A percentile compares a stretch with the other conserved stretches of the same genome.
phyloP scores from a whole-genome alignment of 2,888 invertebrate genomes.

The Strigamia transsilvanica region DNA sequence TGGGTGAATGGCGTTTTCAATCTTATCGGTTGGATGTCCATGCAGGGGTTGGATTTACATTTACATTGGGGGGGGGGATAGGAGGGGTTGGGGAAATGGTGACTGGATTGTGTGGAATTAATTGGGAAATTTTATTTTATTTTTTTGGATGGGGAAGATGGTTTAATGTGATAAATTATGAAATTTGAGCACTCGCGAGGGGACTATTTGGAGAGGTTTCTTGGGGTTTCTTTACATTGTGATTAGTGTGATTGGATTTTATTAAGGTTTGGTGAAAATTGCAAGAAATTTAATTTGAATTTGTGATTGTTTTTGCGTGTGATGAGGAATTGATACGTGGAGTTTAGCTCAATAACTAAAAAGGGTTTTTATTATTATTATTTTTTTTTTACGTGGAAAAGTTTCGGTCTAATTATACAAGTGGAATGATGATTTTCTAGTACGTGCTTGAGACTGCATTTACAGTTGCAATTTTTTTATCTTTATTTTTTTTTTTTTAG shows the following conservation, averaged over 20 bases:
- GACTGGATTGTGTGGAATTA: not conserved
- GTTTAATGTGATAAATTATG: no score
- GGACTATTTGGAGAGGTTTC: no score
- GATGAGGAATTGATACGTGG: no score
- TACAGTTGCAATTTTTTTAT: not conserved
- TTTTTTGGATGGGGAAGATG: not conserved
- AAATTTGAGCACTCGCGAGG: no score
- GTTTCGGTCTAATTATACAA: not conserved
- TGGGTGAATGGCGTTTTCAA: not conserved
- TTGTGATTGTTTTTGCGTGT: no score
- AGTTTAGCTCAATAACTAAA: no score
- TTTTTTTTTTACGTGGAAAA: not conserved
- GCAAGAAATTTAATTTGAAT: no score
- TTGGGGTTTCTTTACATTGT: no score
- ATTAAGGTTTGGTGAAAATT: no score
- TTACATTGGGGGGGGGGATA: conserved; percentile 6
- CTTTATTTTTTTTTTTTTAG: not conserved
- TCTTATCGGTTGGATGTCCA: conserved; percentile 26
- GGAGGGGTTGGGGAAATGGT: not conserved
- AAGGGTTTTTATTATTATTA: not conserved
- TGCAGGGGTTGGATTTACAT: conserved; percentile 9
- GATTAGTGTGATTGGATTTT: no score
- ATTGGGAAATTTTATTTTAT: not conserved
- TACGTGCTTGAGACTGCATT: not conserved
- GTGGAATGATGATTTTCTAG: not conserved